Base-by-base conservation (phyloP, 2,888 invertebrate genomes). In the Sialis fuliginosa region DNA sequence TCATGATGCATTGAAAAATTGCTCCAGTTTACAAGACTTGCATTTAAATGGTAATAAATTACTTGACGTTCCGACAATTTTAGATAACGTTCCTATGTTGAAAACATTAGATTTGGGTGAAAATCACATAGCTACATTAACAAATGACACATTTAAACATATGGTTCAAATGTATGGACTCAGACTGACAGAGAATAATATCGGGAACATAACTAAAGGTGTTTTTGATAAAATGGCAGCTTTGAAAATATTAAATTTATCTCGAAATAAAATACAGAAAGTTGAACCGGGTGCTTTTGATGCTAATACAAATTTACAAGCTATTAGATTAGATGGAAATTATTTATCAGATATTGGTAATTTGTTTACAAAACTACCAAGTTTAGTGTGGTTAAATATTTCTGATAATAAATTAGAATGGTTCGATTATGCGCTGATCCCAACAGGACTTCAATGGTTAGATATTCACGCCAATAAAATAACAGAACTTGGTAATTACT, bases 381-480 rank as follows among this genome's bases (percentile, higher is more conserved):
- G 81, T 66, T 72, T 88, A 54, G 79, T 85, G 53, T 86, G 86
- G 84, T 69, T 89, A 49, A 88, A 88, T 62, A 84, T 88, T 60
- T 87, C 86, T 57, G 85, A 84, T 66, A 89, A 89, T 67, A 77
- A 78, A 60, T 71, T 89, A 54, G 79, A 79, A 66, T 79, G 78
- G 75, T 85, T 89, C 64, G 86, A 88, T 67, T 88, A 87, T 63
- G 81, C 84, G 48, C 75, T 86, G 66, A 81, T 89, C 63, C 88
- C 88, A 51, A 82, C 81, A 54, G 79, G 82, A 60, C 70, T 89
- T 56, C 81, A 85, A 67, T 85, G 85, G 82, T 68, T 89, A 56
- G 87, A 89, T 67, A 79, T 88, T 59, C 86, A 86, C 59, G 76
- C 82, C 53, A 89, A 89, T 68, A 78, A 80, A 66, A 86, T 89